A percentile compares a stretch with the other conserved stretches of the same genome.
These are phyloP conservation scores for Holothuria leucospilota DNA, from an alignment of 53 echinoderm and acorn worm species.

Conservation along the genomic window DNA sequence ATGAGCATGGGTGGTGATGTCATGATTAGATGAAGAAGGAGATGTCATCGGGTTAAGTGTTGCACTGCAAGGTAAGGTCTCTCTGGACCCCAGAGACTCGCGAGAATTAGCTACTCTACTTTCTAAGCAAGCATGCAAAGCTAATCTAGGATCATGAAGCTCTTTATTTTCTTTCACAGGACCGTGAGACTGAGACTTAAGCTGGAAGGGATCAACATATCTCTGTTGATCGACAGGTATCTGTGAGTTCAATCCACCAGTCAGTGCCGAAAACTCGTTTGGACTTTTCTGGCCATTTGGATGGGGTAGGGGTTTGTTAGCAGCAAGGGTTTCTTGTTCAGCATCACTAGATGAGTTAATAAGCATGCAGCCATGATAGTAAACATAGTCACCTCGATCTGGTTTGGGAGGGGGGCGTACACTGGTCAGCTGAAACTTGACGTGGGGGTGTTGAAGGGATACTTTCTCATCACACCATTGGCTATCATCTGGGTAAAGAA, in stretches of 20 bases:
- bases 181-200: neutral
- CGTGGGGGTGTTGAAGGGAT: conserved; percentile 21
- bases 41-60: neutral
- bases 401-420: conserved; percentile 18
- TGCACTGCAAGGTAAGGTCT: conserved; percentile 35
- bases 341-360: conserved; percentile 75
- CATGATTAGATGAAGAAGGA: conserved; percentile 5
- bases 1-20: conserved; percentile 13
- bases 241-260: conserved; percentile 14
- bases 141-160: conserved; percentile 30
- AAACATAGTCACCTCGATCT: conserved; percentile 83
- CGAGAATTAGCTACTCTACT: neutral
- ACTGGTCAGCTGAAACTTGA: conserved; percentile 27
- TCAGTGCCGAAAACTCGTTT: neutral
- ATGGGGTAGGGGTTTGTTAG: conserved; percentile 10
- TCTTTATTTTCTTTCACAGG: neutral
- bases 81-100: conserved; percentile 6
- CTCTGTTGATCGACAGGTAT: neutral
- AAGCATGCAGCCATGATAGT: conserved; percentile 90
- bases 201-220: neutral
- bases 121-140: conserved; percentile 37
- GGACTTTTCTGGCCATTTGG: conserved; percentile 33
- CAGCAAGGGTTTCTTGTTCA: conserved; percentile 32
- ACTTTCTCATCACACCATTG: conserved; percentile 5
- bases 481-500: neutral